phyloP scores from a whole-genome alignment of 2,797 vertebrate species.

The Amphiprion clarkii region DNA sequence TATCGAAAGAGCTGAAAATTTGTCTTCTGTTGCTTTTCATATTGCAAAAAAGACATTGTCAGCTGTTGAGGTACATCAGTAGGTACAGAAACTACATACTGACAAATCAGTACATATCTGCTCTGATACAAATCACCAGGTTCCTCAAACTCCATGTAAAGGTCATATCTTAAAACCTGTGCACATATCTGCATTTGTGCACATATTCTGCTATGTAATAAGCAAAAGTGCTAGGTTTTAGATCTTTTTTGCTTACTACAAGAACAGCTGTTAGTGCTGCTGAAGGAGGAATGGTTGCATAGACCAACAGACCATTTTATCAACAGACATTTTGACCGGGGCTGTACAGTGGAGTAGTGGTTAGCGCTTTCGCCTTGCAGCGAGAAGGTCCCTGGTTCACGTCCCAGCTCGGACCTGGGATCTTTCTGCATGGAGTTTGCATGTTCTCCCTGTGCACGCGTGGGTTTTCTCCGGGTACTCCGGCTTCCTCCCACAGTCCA shows the following conservation, averaged over 20 bases:
- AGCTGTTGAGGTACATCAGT: not conserved
- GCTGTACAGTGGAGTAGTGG: too few relatives aligned
- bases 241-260: not conserved
- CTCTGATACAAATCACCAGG: not conserved
- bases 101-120: not conserved
- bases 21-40: not conserved
- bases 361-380: too few relatives aligned
- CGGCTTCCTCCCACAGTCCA: too few relatives aligned
- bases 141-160: not conserved
- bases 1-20: not conserved
- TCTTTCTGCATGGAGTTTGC: too few relatives aligned
- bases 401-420: too few relatives aligned
- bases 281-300: not conserved
- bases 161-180: not conserved
- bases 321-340: not conserved
- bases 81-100: not conserved
- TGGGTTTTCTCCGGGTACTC: too few relatives aligned
- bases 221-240: too few relatives aligned
- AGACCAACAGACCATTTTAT: not conserved
- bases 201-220: too few relatives aligned
- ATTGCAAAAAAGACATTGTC: not conserved
- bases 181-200: too few relatives aligned
- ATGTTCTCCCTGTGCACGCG: too few relatives aligned
- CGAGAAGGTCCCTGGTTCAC: too few relatives aligned
- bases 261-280: not conserved